phyloP scores from a whole-genome alignment of 2,888 invertebrate species.

The Amaurobius ferox region DNA sequence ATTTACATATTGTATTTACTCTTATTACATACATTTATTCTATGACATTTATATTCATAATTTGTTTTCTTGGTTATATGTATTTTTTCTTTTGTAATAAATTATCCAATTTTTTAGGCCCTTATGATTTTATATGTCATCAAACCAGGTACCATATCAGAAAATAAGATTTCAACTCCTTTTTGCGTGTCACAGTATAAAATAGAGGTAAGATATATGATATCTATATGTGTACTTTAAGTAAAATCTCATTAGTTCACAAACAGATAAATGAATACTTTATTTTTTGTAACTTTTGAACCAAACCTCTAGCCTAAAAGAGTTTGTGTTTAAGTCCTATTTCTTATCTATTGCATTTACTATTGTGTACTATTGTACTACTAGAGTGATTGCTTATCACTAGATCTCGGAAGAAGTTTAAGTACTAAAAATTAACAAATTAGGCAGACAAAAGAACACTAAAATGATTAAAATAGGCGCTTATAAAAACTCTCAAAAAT shows the following conservation, averaged over 20 bases:
- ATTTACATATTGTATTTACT: too few relatives aligned
- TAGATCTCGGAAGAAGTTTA: too few relatives aligned
- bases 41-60: too few relatives aligned
- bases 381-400: too few relatives aligned
- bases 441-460: too few relatives aligned
- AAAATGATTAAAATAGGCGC: too few relatives aligned
- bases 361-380: too few relatives aligned
- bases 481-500: too few relatives aligned
- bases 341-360: too few relatives aligned
- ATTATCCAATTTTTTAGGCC: slow-evolving; percentile 37
- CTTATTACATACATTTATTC: too few relatives aligned
- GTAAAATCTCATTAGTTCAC: neutral
- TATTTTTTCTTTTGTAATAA: neutral
- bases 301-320: neutral
- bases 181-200: slow-evolving; percentile 45
- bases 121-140: slow-evolving; percentile 56
- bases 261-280: neutral
- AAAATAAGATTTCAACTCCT: slow-evolving; percentile 38
- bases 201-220: slow-evolving; percentile 28
- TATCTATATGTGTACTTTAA: neutral
- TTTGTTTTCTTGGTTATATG: too few relatives aligned
- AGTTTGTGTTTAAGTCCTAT: neutral
- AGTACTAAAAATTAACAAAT: too few relatives aligned
- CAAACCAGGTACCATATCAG: slow-evolving; percentile 43
- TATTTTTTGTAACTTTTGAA: neutral